Evolutionary conservation across 2,888 invertebrate species (phyloP), one percentile per base, ranked within the genome.

Genomic region (Megastigmus dorsalis): DNA sequence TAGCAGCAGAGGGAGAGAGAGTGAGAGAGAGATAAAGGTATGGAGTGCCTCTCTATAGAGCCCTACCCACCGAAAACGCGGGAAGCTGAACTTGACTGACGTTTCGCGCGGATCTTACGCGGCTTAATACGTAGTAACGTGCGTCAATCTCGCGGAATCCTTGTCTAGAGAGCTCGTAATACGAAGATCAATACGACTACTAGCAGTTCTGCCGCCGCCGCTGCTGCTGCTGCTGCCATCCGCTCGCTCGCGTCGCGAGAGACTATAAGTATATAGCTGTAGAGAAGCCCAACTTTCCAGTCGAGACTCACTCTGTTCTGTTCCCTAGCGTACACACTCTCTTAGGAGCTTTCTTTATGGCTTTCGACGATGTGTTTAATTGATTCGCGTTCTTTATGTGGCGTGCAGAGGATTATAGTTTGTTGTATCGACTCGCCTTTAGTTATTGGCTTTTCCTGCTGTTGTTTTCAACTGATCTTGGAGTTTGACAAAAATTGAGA

Each of bases 71-170:
- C 4, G 45, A 18, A 13, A 13, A 10, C 2, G 41, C 5, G 41
- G n/a, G 41, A 45, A 13, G 26, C 66, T 60, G 36, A 62, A 55
- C 45, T 66, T 55, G 73, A 55, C 26, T 68, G 74, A 55, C 62
- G 38, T 54, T 48, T 55, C 65, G 73, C 75, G 69, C 66, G 68
- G 75, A 78, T 77, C 78, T 79, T 78, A 76, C 74, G 74, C 77
- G 75, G 77, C 78, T 81, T 79, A 80, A 80, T 82, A 77, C 79
- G 79, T 78, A 79, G 79, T 80, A 83, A 81, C 80, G 79, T 79
- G 80, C 80, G 80, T 79, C 83, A 83, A 83, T 83, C 79, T 82
- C 79, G 77, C 79, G 82, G 83, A 84, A 84, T 84, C 83, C 84
- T 80, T 75, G 82, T 81, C 82, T 84, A 82, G 84, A 81, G 83